These are phyloP conservation scores for Palaemon carinicauda DNA, from an alignment of 1,140 invertebrate species.

Conservation along the genomic window DNA sequence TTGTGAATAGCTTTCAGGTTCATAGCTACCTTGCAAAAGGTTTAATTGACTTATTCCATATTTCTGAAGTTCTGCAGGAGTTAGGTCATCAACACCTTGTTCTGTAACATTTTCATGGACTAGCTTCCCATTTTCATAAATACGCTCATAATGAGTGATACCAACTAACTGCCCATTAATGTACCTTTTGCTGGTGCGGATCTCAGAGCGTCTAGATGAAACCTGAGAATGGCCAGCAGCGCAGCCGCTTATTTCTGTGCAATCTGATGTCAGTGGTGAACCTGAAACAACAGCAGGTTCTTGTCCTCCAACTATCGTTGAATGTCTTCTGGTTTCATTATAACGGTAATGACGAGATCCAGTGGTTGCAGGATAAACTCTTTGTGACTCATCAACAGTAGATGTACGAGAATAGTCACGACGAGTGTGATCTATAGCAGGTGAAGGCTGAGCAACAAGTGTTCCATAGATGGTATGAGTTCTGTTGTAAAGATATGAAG, in stretches of 20 bases:
- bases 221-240: neutral
- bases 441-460: neutral
- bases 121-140: slow-evolving; percentile 26
- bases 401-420: neutral
- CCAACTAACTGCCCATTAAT: slow-evolving; percentile 35
- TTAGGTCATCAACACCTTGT: slow-evolving; percentile 25
- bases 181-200: slow-evolving; percentile 15
- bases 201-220: slow-evolving; percentile 11
- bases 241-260: neutral
- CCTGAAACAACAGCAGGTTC: neutral
- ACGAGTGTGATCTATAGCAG: neutral
- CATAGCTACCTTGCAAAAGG: slow-evolving; percentile 15
- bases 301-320: neutral
- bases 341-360: slow-evolving; percentile 14
- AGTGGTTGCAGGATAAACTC: neutral
- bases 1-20: slow-evolving; percentile 33
- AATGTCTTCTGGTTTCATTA: slow-evolving; percentile 12
- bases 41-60: slow-evolving; percentile 15
- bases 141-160: slow-evolving; percentile 16
- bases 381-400: neutral
- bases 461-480: neutral
- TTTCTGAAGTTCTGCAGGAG: neutral
- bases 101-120: slow-evolving; percentile 28
- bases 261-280: neutral
- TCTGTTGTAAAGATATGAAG: slow-evolving; percentile 8